Conservation (phyloP, 30 jellyfish, hydroid and myxozoan species). For the Hydra vulgaris region DNA sequence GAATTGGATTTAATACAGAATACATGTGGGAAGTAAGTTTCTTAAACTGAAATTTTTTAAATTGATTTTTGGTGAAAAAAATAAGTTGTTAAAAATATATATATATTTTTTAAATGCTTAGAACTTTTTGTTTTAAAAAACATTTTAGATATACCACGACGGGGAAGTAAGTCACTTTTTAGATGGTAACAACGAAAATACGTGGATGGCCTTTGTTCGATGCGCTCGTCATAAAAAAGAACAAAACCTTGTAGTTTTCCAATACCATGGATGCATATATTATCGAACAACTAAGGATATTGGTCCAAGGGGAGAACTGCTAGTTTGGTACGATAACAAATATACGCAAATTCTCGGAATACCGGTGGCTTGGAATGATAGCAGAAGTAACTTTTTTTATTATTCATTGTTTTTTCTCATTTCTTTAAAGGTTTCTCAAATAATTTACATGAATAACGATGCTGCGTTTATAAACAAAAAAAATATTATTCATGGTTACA, state of each 20-base stretch:
- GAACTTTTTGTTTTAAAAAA: neutral
- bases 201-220: conserved; percentile 87
- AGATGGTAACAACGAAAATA: conserved; percentile 65
- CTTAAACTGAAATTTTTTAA: neutral
- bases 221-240: conserved; percentile 87
- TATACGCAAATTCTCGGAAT: conserved; percentile 82
- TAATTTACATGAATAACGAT: neutral
- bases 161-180: conserved; percentile 92
- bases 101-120: no score
- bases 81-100: no score
- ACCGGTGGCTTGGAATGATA: conserved; percentile 80
- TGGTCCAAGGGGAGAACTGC: conserved; percentile 58
- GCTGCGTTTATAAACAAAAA: no score
- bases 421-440: neutral
- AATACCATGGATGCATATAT: conserved; percentile 88
- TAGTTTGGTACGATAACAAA: conserved; percentile 84
- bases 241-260: conserved; percentile 88
- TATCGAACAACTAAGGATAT: conserved; percentile 74
- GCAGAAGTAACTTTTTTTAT: conserved; percentile 38
- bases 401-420: no score
- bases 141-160: conserved; percentile 66
- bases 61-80: no score
- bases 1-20: conserved; percentile 40
- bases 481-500: no score
- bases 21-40: conserved; percentile 92